phyloP scores from a whole-genome alignment of 1,140 invertebrate species.

The Teleogryllus occipitalis region DNA sequence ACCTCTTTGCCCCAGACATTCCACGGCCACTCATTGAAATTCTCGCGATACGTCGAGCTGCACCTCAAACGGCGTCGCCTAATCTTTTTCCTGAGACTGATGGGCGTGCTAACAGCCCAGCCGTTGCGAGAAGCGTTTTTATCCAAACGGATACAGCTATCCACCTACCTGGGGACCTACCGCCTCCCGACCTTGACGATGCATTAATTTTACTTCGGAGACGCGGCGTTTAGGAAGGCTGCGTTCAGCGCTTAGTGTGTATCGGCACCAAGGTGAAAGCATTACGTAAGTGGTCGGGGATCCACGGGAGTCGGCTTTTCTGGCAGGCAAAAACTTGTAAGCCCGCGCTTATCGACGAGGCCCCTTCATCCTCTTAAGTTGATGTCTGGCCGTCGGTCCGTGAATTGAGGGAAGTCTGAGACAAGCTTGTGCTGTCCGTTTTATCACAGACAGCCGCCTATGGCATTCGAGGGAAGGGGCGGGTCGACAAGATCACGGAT shows the following conservation, averaged over 20 bases:
- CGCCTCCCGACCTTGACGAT: neutral
- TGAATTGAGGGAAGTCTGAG: neutral
- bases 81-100: neutral
- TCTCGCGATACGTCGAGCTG: neutral
- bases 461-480: too few species aligned
- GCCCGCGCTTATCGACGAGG: neutral
- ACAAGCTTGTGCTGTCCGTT: too few species aligned
- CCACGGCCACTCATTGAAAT: neutral
- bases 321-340: neutral
- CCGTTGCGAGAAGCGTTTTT: neutral
- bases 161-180: neutral
- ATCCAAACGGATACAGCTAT: neutral
- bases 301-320: neutral
- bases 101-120: neutral
- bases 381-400: neutral
- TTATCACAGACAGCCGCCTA: too few species aligned
- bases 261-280: neutral
- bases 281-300: neutral
- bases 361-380: neutral
- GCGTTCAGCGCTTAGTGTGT: neutral
- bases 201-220: neutral
- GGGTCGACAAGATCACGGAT: too few species aligned
- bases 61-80: neutral
- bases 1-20: neutral
- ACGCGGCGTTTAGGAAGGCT: neutral